Base-by-base conservation (phyloP, 1,140 invertebrate species). In the Anoplophora glabripennis region DNA sequence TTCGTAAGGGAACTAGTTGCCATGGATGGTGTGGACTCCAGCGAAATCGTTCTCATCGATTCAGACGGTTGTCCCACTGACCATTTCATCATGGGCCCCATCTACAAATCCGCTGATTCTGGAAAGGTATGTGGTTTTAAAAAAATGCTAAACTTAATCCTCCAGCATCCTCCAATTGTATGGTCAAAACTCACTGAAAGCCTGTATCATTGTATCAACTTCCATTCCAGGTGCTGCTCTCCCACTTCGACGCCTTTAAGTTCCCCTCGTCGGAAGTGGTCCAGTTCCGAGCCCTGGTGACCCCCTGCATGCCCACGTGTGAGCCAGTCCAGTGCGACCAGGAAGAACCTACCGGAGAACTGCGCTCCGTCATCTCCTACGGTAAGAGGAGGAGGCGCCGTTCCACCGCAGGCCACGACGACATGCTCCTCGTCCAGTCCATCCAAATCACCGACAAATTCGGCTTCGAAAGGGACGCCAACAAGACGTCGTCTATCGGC, bases 241-340 rank as follows among this genome's bases (percentile, higher is more conserved):
- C 92, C 7, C 89, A 93, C 73, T 96, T 96, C 76, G 93, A 96
- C 73, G 94, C 94, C 8, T 96, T 96, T 84, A 95, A 96, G 75
- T 96, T 96, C 80, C 93, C 94, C 0, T 93, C 92, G 11, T 94
- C 92, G 0, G 93, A 95, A 74, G 87, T 95, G 9, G 94, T 96
- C 0, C 93, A 96, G 76, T 96, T 96, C 85, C 85, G 93, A 46
- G 94, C 93, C 1, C 72, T 96, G 65, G 93, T 96, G 0, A 95
- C 93, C 3, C 94, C 94, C 0, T 96, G 94, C 70, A 89, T 96
- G 86, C 92, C 92, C 1, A 85, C 84, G 21, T 96, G 93, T 72
- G 92, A 94, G 75, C 93, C 94, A 0, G 90, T 93, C 0, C 87
- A 91, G 68, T 95, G 93, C 72, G 87, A 92, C 46, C 83, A 88